These are phyloP conservation scores for Vombatus ursinus DNA, from an alignment of 2,113 vertebrate species.

Conservation along the genomic window DNA sequence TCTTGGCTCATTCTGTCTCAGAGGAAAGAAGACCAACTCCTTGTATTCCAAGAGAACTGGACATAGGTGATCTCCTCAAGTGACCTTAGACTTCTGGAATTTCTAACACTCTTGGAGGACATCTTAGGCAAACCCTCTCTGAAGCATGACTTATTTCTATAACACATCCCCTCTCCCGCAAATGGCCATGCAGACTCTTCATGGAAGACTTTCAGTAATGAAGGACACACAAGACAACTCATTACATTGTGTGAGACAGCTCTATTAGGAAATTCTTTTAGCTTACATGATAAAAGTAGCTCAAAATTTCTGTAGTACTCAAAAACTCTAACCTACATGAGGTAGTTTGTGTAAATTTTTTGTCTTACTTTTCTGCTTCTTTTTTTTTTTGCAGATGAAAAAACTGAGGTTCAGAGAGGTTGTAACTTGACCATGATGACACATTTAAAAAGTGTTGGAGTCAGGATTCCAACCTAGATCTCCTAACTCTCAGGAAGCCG, in stretches of 20 bases:
- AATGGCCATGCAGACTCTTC: not conserved
- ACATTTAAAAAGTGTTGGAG: not conserved
- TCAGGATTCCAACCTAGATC: not conserved
- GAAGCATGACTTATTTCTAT: not conserved
- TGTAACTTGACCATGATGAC: not conserved
- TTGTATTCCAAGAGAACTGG: not conserved
- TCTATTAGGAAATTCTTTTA: not conserved
- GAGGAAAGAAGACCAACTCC: not conserved
- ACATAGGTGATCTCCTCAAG: not conserved
- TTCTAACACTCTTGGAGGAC: not conserved
- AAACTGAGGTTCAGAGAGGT: not conserved
- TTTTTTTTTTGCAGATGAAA: not conserved
- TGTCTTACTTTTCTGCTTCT: not conserved
- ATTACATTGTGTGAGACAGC: not conserved
- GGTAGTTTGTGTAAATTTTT: not conserved
- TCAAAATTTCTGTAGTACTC: not conserved
- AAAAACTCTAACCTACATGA: not conserved
- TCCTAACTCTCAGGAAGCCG: not conserved
- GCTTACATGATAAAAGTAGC: not conserved
- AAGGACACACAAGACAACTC: not conserved
- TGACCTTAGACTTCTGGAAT: not conserved
- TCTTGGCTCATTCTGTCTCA: not conserved
- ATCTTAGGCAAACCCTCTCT: not conserved
- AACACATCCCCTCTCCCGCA: not conserved
- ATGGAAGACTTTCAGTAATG: not conserved